Base-by-base conservation (phyloP, 53 echinoderm and acorn worm genomes). In the Arbacia lixula region DNA sequence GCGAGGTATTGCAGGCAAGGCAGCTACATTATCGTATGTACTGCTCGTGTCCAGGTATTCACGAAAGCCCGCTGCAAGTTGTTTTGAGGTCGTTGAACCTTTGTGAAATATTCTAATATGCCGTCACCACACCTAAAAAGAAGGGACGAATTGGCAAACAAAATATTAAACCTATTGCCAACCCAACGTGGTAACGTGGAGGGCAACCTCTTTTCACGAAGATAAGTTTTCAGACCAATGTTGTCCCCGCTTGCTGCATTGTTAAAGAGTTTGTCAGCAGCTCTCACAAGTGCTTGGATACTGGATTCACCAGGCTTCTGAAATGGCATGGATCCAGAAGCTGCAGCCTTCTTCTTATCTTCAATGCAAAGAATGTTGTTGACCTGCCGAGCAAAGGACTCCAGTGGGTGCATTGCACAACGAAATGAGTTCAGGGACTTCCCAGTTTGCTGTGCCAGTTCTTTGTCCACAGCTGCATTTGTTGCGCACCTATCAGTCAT, bases 361-460 rank as follows among this genome's bases (percentile, higher is more conserved):
- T 34, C 35, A 16, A 1, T 35, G 1, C 34, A 32, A 1, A 53
- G 20, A 8, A 51, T 50, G 19, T 0, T 53, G 6, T 73, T 50
- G 1, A 17, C 20, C 16, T 73, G 16, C 3, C n/a, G 4, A 11
- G 77, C 60, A 37, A 77, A 77, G 2, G 22, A 52, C 16, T 89
- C 69, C n/a, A 89, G 49, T 1, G 78, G 89, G 71, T 89, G 89
- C 46, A 85, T 66, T 53, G 84, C 53, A 76, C 85, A 89, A 3
- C 89, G 32, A 38, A 85, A 89, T 12, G 85, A 85, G 32, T 89
- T 76, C 1, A 89, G 8, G n/a, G 6, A 1, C 3, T 53, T 52
- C 4, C 85, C 85, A 3, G 37, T 36, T 29, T 58, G 3, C 3
- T 85, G 36, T 57, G 56, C 80, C n/a, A 89, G 37, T 46, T 72